phyloP scores from a whole-genome alignment of 2,797 vertebrate species.

The Pseudopleuronectes americanus region DNA sequence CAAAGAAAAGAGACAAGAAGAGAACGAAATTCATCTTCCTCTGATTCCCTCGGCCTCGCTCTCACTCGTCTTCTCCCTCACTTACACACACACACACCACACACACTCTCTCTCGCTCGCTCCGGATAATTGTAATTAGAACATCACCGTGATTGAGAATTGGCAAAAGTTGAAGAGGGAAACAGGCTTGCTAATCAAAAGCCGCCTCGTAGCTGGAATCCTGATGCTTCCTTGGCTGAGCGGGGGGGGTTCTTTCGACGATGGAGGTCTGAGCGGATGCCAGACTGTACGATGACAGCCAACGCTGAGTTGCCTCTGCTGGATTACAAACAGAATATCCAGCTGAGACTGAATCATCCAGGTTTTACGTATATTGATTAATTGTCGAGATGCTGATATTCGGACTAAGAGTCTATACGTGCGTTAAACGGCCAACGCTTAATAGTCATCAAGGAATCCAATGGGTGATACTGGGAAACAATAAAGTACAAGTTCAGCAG shows the following conservation, averaged over 20 bases:
- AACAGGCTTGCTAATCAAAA: slow-evolving; percentile 83
- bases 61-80: slow-evolving; percentile 35
- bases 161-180: slow-evolving; percentile 80
- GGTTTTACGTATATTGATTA: not conserved
- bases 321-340: slow-evolving; percentile 18
- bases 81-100: slow-evolving; percentile 40
- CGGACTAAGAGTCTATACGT: too few species aligned
- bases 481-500: too few species aligned
- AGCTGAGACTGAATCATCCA: not conserved
- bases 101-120: slow-evolving; percentile 40
- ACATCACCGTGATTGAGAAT: slow-evolving; percentile 80
- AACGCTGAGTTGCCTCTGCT: slow-evolving; percentile 19
- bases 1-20: not conserved
- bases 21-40: slow-evolving; percentile 29
- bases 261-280: slow-evolving; percentile 55
- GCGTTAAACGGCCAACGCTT: too few species aligned
- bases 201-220: slow-evolving; percentile 75
- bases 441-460: too few species aligned
- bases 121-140: slow-evolving; percentile 77
- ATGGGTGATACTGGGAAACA: too few species aligned
- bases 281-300: slow-evolving; percentile 34
- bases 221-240: slow-evolving; percentile 72
- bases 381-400: too few species aligned
- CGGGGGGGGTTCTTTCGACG: slow-evolving; percentile 57
- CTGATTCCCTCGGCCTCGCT: slow-evolving; percentile 18